A percentile compares a stretch with the other conserved stretches of the same genome.
phyloP scores from a whole-genome alignment of 92 coral and sea anemone genomes.

The Pocillopora meandrina region DNA sequence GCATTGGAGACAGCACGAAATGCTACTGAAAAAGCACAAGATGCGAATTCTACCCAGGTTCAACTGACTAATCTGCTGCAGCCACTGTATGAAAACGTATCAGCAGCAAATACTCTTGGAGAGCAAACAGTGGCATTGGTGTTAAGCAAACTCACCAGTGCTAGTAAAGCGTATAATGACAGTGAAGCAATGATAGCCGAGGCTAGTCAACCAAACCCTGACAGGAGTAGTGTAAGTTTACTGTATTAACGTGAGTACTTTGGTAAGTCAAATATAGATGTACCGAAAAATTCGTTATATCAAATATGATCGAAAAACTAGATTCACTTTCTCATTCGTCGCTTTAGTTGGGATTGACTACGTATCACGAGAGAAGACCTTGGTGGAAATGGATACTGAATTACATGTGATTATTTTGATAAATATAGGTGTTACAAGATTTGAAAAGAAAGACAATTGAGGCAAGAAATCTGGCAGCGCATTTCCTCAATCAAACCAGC shows the following conservation, averaged over 20 bases:
- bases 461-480: slow-evolving; percentile 6
- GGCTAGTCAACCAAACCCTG: slow-evolving; percentile 55
- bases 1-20: slow-evolving; percentile 37
- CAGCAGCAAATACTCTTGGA: slow-evolving; percentile 51
- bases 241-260: background rate
- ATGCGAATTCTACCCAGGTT: slow-evolving; percentile 26
- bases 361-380: too few relatives aligned
- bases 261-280: too few relatives aligned
- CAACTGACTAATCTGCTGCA: slow-evolving; percentile 41
- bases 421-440: slow-evolving; percentile 14
- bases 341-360: too few relatives aligned
- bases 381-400: background rate
- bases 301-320: too few relatives aligned
- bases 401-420: background rate
- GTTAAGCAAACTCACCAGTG: slow-evolving; percentile 51
- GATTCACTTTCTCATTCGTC: too few relatives aligned
- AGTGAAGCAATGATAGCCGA: slow-evolving; percentile 37
- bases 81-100: slow-evolving; percentile 58
- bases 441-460: slow-evolving; percentile 4
- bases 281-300: too few relatives aligned
- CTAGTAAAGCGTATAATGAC: slow-evolving; percentile 60
- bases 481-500: slow-evolving; percentile 43
- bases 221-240: slow-evolving; percentile 50
- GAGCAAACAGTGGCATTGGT: slow-evolving; percentile 47
- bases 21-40: slow-evolving; percentile 47